phyloP scores from a whole-genome alignment of 2,888 invertebrate genomes.

The Drosophila demipolita region DNA sequence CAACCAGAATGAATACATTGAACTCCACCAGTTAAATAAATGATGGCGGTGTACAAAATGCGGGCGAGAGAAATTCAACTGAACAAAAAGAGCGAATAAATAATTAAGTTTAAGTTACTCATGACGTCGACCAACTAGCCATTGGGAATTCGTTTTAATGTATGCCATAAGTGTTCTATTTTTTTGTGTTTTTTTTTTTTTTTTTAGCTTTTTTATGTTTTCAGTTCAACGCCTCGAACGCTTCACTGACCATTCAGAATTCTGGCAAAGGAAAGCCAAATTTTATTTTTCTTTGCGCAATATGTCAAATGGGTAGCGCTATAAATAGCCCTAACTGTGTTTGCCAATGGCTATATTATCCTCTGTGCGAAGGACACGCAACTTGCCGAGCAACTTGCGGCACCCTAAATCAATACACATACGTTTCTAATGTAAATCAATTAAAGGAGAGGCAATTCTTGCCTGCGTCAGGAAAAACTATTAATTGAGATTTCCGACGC shows the following conservation, averaged over 20 bases:
- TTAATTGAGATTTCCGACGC: conserved; percentile 62
- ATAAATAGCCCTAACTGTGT: conserved; percentile 60
- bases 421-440: conserved; percentile 71
- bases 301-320: conserved; percentile 60
- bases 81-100: conserved; percentile 12
- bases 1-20: conserved; percentile 20
- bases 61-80: not conserved
- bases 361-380: conserved; percentile 54
- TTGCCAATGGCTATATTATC: conserved; percentile 36
- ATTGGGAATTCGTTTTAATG: conserved; percentile 57
- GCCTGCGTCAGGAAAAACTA: conserved; percentile 69
- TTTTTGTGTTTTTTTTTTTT: conserved; percentile 30
- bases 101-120: conserved; percentile 17
- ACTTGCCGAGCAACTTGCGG: conserved; percentile 27
- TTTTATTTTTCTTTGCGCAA: conserved; percentile 48
- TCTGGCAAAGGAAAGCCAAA: conserved; percentile 45
- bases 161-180: conserved; percentile 59
- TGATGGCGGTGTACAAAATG: conserved; percentile 5
- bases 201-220: conserved; percentile 4
- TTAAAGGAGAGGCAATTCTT: conserved; percentile 55
- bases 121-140: conserved; percentile 13
- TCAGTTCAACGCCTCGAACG: conserved; percentile 71
- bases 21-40: conserved; percentile 40
- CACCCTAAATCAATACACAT: conserved; percentile 70
- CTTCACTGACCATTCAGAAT: conserved; percentile 42